Base-by-base conservation (phyloP, 2,113 vertebrate genomes). In the Porphyrio hochstetteri region DNA sequence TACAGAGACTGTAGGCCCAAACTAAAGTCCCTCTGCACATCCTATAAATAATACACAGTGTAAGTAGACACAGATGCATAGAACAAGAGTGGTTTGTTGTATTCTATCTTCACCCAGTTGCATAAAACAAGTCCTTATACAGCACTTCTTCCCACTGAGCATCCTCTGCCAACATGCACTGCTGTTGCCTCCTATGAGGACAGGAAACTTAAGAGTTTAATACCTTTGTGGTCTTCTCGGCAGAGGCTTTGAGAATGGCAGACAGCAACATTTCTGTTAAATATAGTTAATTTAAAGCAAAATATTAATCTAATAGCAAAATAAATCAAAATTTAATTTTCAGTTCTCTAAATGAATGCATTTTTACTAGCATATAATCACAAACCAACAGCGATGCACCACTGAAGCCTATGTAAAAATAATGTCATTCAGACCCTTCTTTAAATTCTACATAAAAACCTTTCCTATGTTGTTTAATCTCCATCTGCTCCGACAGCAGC, bases 401-500 rank as follows among this genome's bases (percentile, higher is more conserved):
- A 63, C 0, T 5, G 3, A 74, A 67, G 28, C 24, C 33, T 17
- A 28, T 5, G 19, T 67, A 74, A 80, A 95, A 86, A 61, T 28
- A 24, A 40, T 16, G 20, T n/a, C 33, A 57, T 50, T 93, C 64
- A 68, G 33, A 57, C 9, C 1, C 31, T 48, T 78, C 33, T 88
- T 64, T 10, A 76, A 38, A 57, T 91, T 93, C 74, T 59, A 65
- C 21, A 36, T 44, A 38, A 86, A 46, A 50, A 74, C 78, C n/a
- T 86, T 59, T 64, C 31, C 36, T 19, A 40, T 40, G 7, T 46
- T 87, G 76, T 71, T 92, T 53, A 60, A 92, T 86, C 27, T 93
- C 86, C 57, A 75, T 80, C 92, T 95, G 63, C 35, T 82, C 75
- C 60, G 92, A 72, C 11, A 57, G 55, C n/a, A 79, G 16, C 2